Base-by-base conservation (phyloP, 2,113 vertebrate genomes). In the Elanus axillaris region DNA sequence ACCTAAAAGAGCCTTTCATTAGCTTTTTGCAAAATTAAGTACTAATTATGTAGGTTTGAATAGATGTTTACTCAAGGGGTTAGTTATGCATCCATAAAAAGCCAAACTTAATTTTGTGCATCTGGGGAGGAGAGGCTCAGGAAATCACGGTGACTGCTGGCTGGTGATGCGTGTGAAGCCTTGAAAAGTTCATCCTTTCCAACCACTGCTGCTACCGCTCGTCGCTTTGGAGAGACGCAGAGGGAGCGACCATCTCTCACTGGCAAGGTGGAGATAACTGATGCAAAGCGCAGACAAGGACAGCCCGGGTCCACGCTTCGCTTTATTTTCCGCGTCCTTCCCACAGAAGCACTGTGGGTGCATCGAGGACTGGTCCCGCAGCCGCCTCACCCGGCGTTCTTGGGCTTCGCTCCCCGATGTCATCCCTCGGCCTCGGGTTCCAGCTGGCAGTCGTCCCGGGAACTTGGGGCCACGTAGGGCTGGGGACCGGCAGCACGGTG, bases 261-360 rank as follows among this genome's bases (percentile, higher is more conserved):
- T 21, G 83, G 73, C 12, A 7, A 17, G 38, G 11, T 2, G 29
- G 5, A 53, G 32, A 27, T 9, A 55, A 36, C 31, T 8, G 23
- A 17, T 45, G 59, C 45, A 27, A 53, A 58, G 38, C 16, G 2
- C 38, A 56, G 66, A 7, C 29, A 20, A 13, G 76, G 71, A 14
- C 38, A 40, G 53, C 29, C 43, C 1, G 1, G 25, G 26, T 16
- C 76, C 5, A 1, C 0, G 6, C 20, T 36, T 5, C 1, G 2
- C 22, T 53, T 9, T 3, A 1, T 31, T 21, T 50, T 3, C 71
- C 4, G 0, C 0, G 1, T 14, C 43, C 34, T 34, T 13, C 7
- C 11, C 26, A 4, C 50, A 3, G 29, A 11, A 16, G 13, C 0
- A 29, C 64, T 25, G 56, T 2, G 64, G 4, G 3, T 22, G n/a